phyloP scores from a whole-genome alignment of 2,888 invertebrate species.

The Drosophila eohydei region DNA sequence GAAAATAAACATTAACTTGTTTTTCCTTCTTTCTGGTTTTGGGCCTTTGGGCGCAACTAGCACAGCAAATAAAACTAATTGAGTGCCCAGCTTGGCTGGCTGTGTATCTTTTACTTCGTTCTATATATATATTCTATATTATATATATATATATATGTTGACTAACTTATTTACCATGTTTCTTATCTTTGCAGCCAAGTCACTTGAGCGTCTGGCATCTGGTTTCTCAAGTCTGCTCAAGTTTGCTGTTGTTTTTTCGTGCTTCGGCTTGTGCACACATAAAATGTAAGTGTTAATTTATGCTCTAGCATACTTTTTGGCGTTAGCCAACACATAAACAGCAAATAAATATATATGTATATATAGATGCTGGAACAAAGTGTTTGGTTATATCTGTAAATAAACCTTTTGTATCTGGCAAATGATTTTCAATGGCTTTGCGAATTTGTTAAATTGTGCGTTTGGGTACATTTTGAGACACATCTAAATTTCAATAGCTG shows the following conservation, averaged over 20 bases:
- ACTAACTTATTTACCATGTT: slow-evolving; percentile 32
- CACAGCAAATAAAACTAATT: slow-evolving; percentile 68
- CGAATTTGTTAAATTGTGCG: slow-evolving; percentile 33
- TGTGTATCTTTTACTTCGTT: slow-evolving; percentile 2
- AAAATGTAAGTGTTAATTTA: slow-evolving; percentile 79
- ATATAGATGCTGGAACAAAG: slow-evolving; percentile 1
- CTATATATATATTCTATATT: not conserved
- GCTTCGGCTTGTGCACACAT: slow-evolving; percentile 25
- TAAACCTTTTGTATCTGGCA: slow-evolving; percentile 14
- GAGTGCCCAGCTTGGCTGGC: slow-evolving; percentile 41
- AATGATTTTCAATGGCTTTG: slow-evolving; percentile 39
- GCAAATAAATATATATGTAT: slow-evolving; percentile 29
- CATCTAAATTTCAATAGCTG: slow-evolving; percentile 16
- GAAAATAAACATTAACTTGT: slow-evolving; percentile 56
- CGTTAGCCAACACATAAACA: slow-evolving; percentile 40
- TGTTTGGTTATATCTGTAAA: slow-evolving; percentile 4
- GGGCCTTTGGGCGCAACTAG: slow-evolving; percentile 24
- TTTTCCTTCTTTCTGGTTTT: not conserved
- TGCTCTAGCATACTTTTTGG: slow-evolving; percentile 56
- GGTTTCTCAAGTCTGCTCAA: slow-evolving; percentile 50
- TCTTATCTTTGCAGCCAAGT: slow-evolving; percentile 61
- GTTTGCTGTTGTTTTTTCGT: slow-evolving; percentile 13
- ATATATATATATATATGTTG: not conserved
- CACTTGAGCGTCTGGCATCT: slow-evolving; percentile 40
- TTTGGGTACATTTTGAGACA: slow-evolving; percentile 20